phyloP scores from a whole-genome alignment of 2,797 vertebrate genomes.

The Acanthurus lineatus region DNA sequence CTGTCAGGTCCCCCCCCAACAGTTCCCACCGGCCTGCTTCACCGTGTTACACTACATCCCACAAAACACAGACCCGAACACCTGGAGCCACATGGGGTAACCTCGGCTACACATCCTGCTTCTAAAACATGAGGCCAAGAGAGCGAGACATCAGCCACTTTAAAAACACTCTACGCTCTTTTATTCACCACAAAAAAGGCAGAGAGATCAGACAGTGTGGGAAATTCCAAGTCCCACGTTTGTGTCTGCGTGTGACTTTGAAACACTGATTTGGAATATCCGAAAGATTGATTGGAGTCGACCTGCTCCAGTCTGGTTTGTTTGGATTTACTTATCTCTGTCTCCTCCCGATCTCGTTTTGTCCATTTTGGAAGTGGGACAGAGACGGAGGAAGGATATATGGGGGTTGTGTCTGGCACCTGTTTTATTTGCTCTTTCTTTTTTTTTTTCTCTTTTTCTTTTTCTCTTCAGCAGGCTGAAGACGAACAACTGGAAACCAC shows the following conservation, averaged over 20 bases:
- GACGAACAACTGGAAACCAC: slow-evolving; percentile 47
- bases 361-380: slow-evolving; percentile 38
- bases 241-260: slow-evolving; percentile 4
- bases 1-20: slow-evolving; percentile 47
- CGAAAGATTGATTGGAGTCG: slow-evolving; percentile 5
- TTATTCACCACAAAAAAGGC: slow-evolving; percentile 28
- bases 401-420: slow-evolving; percentile 43
- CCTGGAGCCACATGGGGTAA: slow-evolving; percentile 1
- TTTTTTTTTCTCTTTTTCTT: slow-evolving; percentile 12
- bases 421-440: slow-evolving; percentile 48
- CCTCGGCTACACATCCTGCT: slow-evolving; percentile 30
- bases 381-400: slow-evolving; percentile 32
- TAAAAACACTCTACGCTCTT: slow-evolving; percentile 18
- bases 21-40: slow-evolving; percentile 46
- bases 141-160: neutral
- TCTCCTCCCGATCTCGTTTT: slow-evolving; percentile 27
- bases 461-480: slow-evolving; percentile 22
- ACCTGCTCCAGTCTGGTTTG: slow-evolving; percentile 17
- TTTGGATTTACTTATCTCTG: slow-evolving; percentile 36
- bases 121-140: slow-evolving; percentile 11
- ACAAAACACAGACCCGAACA: slow-evolving; percentile 23
- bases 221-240: slow-evolving; percentile 12
- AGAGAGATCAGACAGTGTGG: slow-evolving; percentile 21
- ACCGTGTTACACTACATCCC: slow-evolving; percentile 35
- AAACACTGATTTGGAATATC: slow-evolving; percentile 5